Conservation (phyloP, 2,888 invertebrate species). For the Maniola hyperantus region DNA sequence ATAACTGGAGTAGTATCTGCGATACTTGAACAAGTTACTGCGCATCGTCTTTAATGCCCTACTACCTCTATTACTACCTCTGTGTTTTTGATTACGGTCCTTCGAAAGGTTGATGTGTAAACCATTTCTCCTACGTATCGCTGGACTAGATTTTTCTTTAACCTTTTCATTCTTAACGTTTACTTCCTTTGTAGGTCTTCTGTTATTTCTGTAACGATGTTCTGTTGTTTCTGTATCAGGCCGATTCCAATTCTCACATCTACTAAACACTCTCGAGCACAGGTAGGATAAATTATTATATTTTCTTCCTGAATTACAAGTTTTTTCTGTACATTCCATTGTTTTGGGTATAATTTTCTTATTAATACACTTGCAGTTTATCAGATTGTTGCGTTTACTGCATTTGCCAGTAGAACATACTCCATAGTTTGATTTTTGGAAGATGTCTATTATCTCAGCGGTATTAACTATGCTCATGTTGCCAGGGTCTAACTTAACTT, state of each 20-base stretch:
- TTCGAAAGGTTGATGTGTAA: constrained; percentile 5
- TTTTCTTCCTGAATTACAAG: constrained; percentile 30
- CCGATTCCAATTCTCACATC: constrained; percentile 31
- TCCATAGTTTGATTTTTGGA: constrained; percentile 32
- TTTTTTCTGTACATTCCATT: constrained; percentile 36
- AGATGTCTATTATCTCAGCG: constrained; percentile 47
- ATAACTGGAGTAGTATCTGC: neutral
- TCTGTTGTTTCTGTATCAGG: no score
- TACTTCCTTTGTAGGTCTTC: neutral
- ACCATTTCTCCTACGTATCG: constrained; percentile 16
- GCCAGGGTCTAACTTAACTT: constrained; percentile 49
- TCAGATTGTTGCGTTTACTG: constrained; percentile 27
- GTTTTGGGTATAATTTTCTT: constrained; percentile 36
- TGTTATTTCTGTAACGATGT: neutral
- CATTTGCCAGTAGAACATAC: constrained; percentile 42
- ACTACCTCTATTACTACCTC: constrained; percentile 7
- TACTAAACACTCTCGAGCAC: constrained; percentile 38
- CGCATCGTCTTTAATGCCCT: neutral
- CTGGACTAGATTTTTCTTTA: no score
- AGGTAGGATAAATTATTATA: constrained; percentile 31
- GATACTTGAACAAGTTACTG: neutral
- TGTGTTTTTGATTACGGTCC: constrained; percentile 8
- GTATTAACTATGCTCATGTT: constrained; percentile 53
- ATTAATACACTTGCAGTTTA: constrained; percentile 40
- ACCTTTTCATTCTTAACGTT: neutral